Percentiles rank a stretch among this genome's conserved stretches.
Evolutionary conservation across 2,113 vertebrate species (phyloP).

Genomic region (Labeo rohita): DNA sequence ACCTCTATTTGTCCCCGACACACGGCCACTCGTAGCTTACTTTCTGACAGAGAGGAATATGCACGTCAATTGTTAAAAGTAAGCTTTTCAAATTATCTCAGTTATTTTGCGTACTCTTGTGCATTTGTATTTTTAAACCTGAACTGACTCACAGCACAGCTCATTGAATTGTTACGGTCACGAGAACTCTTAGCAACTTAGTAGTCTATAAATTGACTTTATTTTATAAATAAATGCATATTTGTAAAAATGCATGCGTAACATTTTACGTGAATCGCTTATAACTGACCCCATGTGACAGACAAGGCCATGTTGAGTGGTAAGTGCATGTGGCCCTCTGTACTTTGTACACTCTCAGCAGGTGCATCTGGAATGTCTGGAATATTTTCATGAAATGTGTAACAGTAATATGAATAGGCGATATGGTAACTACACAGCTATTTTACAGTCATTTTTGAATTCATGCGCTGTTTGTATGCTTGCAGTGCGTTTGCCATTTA

Average conservation of each 20-base stretch:
- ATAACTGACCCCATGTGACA: constrained; percentile 13
- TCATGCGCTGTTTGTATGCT: background rate
- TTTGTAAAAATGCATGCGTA: background rate
- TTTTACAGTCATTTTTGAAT: background rate
- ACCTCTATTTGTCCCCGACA: constrained; percentile 46
- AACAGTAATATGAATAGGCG: background rate
- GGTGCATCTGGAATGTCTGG: background rate
- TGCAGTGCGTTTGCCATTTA: background rate
- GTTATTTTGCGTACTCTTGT: background rate
- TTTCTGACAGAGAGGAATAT: constrained; percentile 52
- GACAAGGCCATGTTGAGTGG: constrained; percentile 34
- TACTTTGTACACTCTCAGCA: background rate
- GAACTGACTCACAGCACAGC: background rate
- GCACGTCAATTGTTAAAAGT: constrained; percentile 59
- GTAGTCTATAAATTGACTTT: background rate
- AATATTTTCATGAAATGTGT: background rate
- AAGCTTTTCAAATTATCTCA: constrained; percentile 53
- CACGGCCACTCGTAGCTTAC: constrained; percentile 55
- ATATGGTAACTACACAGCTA: background rate
- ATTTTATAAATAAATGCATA: background rate
- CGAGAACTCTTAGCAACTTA: background rate
- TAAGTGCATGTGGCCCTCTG: constrained; percentile 13
- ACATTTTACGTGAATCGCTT: background rate
- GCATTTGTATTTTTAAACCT: background rate
- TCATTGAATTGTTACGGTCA: background rate